A percentile compares a stretch with the other conserved stretches of the same genome.
These are phyloP conservation scores for Ceuthmochares aereus DNA, from an alignment of 2,113 vertebrate species.

Conservation along the genomic window DNA sequence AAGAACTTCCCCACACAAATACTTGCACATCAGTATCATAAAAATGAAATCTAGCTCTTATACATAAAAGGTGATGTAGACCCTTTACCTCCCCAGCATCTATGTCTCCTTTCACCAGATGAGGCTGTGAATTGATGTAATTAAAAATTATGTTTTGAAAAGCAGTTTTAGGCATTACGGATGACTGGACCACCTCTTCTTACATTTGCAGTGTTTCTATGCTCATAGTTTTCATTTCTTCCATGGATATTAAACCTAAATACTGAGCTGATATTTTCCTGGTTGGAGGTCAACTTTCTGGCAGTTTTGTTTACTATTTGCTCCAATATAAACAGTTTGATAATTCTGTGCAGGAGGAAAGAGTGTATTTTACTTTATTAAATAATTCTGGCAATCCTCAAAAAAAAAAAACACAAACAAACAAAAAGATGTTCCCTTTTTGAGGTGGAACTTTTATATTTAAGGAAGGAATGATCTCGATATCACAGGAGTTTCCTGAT, in stretches of 20 bases:
- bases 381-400: not conserved
- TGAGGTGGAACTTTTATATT: not conserved
- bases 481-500: not conserved
- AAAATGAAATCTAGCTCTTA: not conserved
- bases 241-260: not conserved
- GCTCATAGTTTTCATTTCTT: not conserved
- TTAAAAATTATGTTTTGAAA: not conserved
- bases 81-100: not conserved
- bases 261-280: not conserved
- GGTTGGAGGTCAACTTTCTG: not conserved
- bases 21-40: not conserved
- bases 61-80: rapidly evolving
- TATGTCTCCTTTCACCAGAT: not conserved
- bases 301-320: not conserved
- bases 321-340: not conserved
- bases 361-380: not conserved
- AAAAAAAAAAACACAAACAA: no score
- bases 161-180: not conserved
- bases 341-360: not conserved
- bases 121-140: not conserved
- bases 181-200: rapidly evolving
- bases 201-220: not conserved
- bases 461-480: not conserved
- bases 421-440: not conserved
- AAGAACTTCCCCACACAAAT: not conserved